phyloP scores from a whole-genome alignment of 2,888 invertebrate species.

The Euplexia lucipara region DNA sequence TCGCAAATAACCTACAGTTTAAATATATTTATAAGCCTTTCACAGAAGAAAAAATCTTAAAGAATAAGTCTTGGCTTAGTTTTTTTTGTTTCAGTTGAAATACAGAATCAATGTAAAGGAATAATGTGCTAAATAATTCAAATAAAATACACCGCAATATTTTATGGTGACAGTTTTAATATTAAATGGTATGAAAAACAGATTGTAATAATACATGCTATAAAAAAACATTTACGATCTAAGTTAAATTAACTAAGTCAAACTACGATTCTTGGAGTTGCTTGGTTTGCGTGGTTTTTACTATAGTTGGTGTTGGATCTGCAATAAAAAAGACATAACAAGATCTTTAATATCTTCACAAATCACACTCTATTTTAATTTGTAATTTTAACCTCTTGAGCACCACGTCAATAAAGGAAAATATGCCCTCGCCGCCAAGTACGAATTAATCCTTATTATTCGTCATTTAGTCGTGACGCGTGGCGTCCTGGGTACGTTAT shows the following conservation, averaged over 20 bases:
- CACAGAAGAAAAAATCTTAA: not conserved
- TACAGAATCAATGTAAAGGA: not conserved
- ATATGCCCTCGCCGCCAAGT: too few relatives aligned
- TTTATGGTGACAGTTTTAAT: constrained; percentile 3
- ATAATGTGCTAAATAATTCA: not conserved
- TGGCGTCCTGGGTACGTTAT: too few relatives aligned
- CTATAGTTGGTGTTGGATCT: constrained; percentile 47
- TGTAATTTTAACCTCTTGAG: not conserved
- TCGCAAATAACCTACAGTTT: too few relatives aligned
- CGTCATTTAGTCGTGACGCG: too few relatives aligned
- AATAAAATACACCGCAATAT: constrained; percentile 6
- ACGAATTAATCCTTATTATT: too few relatives aligned
- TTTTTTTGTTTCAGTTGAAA: too few relatives aligned
- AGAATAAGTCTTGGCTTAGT: not conserved
- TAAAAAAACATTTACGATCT: not conserved
- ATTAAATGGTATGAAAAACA: constrained; percentile 5
- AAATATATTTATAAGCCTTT: too few relatives aligned
- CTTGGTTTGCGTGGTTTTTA: constrained; percentile 3
- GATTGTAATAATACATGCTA: constrained; percentile 2
- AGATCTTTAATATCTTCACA: not conserved
- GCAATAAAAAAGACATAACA: constrained; percentile 19
- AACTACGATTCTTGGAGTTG: constrained; percentile 16
- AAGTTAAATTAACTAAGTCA: constrained; percentile 5
- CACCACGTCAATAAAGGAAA: too few relatives aligned
- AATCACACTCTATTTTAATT: not conserved